phyloP scores from a whole-genome alignment of 2,797 vertebrate species.

The Coregonus suidteri region DNA sequence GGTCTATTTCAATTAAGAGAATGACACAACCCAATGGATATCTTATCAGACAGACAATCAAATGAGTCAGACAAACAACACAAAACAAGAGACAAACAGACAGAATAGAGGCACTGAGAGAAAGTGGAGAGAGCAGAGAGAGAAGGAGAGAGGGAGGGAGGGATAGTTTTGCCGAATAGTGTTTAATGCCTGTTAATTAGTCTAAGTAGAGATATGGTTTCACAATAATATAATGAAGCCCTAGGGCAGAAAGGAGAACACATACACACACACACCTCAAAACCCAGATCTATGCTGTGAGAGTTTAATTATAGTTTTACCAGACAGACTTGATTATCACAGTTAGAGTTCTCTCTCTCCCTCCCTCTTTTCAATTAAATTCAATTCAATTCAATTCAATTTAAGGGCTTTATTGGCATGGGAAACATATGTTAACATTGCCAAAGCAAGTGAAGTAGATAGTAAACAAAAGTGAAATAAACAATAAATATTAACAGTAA shows the following conservation, averaged over 20 bases:
- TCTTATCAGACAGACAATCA: neutral
- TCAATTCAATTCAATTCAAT: too few species aligned
- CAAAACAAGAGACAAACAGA: neutral
- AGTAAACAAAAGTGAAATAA: too few species aligned
- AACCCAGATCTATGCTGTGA: neutral
- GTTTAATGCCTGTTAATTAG: constrained; percentile 25
- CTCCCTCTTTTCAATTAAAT: neutral
- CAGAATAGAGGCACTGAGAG: neutral
- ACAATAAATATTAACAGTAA: too few species aligned
- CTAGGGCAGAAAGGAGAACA: constrained; percentile 1
- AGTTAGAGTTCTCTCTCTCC: constrained; percentile 15
- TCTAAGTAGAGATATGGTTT: too few species aligned
- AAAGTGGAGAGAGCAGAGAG: neutral
- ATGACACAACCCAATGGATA: neutral
- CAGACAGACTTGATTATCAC: constrained; percentile 25
- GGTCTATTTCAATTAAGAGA: neutral
- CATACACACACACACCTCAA: neutral
- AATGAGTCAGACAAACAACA: neutral
- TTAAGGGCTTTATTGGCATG: too few species aligned
- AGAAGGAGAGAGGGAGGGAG: neutral
- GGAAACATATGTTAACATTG: too few species aligned
- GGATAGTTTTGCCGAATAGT: constrained; percentile 14
- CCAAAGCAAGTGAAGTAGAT: too few species aligned
- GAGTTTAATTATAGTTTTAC: constrained; percentile 37
- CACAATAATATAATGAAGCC: neutral